These are phyloP conservation scores for Coluber constrictor DNA, from an alignment of 2,797 vertebrate genomes.

Conservation along the genomic window DNA sequence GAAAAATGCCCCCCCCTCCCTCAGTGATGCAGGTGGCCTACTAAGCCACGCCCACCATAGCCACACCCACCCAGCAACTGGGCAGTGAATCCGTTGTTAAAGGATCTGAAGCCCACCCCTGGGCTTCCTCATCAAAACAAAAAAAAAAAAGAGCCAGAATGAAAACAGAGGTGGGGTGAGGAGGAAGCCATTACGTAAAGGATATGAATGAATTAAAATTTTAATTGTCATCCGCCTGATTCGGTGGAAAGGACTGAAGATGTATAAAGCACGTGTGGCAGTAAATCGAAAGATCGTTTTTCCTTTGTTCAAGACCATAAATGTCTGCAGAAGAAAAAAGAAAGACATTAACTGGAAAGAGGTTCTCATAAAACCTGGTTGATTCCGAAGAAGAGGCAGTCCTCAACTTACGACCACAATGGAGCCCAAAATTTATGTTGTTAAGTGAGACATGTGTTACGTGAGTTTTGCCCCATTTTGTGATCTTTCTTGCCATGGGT, in stretches of 20 bases:
- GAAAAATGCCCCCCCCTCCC: too few relatives aligned
- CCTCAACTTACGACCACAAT: too few relatives aligned
- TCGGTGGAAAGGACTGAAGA: constrained; percentile 89
- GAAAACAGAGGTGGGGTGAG: not conserved
- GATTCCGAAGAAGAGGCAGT: not conserved
- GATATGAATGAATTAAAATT: constrained; percentile 95
- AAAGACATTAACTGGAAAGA: not conserved
- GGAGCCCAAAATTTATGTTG: too few relatives aligned
- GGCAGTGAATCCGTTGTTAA: too few relatives aligned
- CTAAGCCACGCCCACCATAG: too few relatives aligned
- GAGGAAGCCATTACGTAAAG: constrained; percentile 70
- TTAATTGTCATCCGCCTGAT: constrained; percentile 87
- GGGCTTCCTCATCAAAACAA: not conserved
- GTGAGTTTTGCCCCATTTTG: too few relatives aligned
- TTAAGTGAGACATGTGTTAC: too few relatives aligned
- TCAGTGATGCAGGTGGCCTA: too few relatives aligned
- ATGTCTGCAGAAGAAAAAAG: constrained; percentile 76
- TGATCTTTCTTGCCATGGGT: too few relatives aligned
- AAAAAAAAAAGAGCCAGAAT: not conserved
- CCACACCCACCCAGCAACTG: too few relatives aligned
- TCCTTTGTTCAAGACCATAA: constrained; percentile 94
- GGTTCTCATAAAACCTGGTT: not conserved
- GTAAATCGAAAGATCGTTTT: constrained; percentile 97
- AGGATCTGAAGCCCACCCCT: too few relatives aligned
- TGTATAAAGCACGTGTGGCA: constrained; percentile 88